These are phyloP conservation scores for Seriola dumerili DNA, from an alignment of 2,113 vertebrate species.

Conservation along the genomic window DNA sequence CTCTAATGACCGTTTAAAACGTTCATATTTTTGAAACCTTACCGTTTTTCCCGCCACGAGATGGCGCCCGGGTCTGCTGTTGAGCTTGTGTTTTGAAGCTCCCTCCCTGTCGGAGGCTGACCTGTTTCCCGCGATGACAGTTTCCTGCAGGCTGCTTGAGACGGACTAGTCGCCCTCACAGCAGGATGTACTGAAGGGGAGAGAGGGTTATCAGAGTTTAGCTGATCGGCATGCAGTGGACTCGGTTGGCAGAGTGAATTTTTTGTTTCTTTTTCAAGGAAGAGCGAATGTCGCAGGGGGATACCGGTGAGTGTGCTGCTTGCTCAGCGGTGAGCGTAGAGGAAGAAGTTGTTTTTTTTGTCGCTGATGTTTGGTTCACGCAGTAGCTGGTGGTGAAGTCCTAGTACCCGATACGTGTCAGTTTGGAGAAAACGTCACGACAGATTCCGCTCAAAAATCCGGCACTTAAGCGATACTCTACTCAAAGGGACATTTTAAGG, in stretches of 20 bases:
- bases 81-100: constrained; percentile 5
- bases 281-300: constrained; percentile 43
- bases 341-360: constrained; percentile 47
- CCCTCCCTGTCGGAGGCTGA: constrained; percentile 59
- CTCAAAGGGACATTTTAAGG: accelerated
- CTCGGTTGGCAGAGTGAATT: constrained; percentile 19
- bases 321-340: neutral
- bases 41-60: constrained; percentile 44
- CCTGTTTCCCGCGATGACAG: constrained; percentile 76
- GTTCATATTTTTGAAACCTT: too few species aligned
- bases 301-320: constrained; percentile 52
- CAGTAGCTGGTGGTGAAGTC: constrained; percentile 35
- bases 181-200: constrained; percentile 33
- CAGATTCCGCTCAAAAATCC: constrained; percentile 10
- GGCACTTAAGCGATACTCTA: neutral
- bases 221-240: constrained; percentile 58
- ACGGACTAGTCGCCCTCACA: constrained; percentile 37
- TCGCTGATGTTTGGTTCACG: constrained; percentile 20
- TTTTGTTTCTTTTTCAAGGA: neutral
- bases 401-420: constrained; percentile 69
- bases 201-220: constrained; percentile 16
- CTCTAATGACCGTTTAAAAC: too few species aligned
- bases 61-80: constrained; percentile 43
- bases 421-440: constrained; percentile 61
- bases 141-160: constrained; percentile 74